phyloP scores from a whole-genome alignment of 1,140 invertebrate genomes.

The Zaprionus africanus region DNA sequence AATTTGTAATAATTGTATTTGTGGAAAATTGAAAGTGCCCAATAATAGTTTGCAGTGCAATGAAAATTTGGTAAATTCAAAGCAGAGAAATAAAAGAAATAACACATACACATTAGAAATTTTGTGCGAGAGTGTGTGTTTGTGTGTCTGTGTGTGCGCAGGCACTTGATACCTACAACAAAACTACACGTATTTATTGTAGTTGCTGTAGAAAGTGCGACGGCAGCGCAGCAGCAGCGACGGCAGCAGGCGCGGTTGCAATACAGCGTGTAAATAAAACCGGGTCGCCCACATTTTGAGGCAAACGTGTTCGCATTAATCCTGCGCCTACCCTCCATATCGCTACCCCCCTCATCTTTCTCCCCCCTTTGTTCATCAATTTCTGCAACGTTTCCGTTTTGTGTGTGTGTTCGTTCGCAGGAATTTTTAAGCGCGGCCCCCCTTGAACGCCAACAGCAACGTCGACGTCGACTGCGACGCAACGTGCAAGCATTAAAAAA shows the following conservation, averaged over 20 bases:
- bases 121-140: slow-evolving; percentile 10
- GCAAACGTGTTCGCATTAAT: slow-evolving; percentile 28
- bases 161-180: slow-evolving; percentile 54
- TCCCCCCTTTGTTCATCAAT: neutral
- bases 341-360: neutral
- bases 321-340: slow-evolving; percentile 10
- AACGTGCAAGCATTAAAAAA: slow-evolving; percentile 14
- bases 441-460: slow-evolving; percentile 24
- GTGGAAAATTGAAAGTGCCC: slow-evolving; percentile 38
- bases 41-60: slow-evolving; percentile 14
- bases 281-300: slow-evolving; percentile 61
- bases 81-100: slow-evolving; percentile 21
- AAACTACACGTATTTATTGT: slow-evolving; percentile 36
- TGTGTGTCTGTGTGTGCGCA: slow-evolving; percentile 21
- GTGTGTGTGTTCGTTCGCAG: slow-evolving; percentile 33
- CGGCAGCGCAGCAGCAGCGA: slow-evolving; percentile 33
- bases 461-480: slow-evolving; percentile 11
- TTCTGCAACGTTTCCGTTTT: slow-evolving; percentile 48
- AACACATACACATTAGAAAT: slow-evolving; percentile 20
- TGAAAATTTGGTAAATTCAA: slow-evolving; percentile 30
- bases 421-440: slow-evolving; percentile 29
- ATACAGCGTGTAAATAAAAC: slow-evolving; percentile 71
- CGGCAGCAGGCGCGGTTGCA: slow-evolving; percentile 58
- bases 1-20: slow-evolving; percentile 8
- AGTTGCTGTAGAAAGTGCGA: slow-evolving; percentile 70